phyloP scores from a whole-genome alignment of 1,140 invertebrate species.

The Orius insidiosus region DNA sequence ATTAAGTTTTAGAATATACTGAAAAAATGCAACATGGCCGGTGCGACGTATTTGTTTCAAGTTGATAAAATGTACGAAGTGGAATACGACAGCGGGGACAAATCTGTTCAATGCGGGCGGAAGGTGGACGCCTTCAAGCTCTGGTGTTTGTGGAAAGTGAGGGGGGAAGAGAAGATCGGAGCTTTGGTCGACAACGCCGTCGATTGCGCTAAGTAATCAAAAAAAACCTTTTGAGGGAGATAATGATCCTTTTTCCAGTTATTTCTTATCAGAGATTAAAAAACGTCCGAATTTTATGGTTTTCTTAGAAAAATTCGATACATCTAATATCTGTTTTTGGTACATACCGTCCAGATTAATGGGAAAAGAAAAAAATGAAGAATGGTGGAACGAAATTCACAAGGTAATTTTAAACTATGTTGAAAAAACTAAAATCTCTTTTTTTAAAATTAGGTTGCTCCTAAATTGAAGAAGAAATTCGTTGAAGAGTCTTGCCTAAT shows the following conservation, averaged over 20 bases:
- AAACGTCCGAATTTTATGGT: constrained; percentile 37
- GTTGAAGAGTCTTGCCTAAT: constrained; percentile 58
- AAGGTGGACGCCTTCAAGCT: constrained; percentile 86
- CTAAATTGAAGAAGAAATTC: constrained; percentile 68
- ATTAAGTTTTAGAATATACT: constrained; percentile 32
- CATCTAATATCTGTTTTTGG: constrained; percentile 84
- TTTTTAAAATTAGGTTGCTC: constrained; percentile 58
- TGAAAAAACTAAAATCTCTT: neutral
- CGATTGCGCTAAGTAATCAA: constrained; percentile 30
- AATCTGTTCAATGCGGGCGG: constrained; percentile 81
- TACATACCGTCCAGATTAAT: constrained; percentile 67
- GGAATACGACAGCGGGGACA: constrained; percentile 79
- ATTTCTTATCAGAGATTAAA: constrained; percentile 32
- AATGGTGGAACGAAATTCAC: constrained; percentile 50
- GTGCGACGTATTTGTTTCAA: constrained; percentile 76
- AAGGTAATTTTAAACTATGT: constrained; percentile 27
- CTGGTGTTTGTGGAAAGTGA: constrained; percentile 82
- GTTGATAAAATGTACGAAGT: constrained; percentile 88
- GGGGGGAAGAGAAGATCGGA: constrained; percentile 40
- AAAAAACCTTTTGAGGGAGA: neutral
- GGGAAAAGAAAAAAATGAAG: constrained; percentile 33
- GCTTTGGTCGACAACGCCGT: constrained; percentile 44
- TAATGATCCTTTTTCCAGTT: constrained; percentile 23
- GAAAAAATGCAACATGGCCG: constrained; percentile 53
- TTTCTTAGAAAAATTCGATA: constrained; percentile 41